These are phyloP conservation scores for Amphibalanus amphitrite DNA, from an alignment of 1,140 invertebrate species.

Conservation along the genomic window DNA sequence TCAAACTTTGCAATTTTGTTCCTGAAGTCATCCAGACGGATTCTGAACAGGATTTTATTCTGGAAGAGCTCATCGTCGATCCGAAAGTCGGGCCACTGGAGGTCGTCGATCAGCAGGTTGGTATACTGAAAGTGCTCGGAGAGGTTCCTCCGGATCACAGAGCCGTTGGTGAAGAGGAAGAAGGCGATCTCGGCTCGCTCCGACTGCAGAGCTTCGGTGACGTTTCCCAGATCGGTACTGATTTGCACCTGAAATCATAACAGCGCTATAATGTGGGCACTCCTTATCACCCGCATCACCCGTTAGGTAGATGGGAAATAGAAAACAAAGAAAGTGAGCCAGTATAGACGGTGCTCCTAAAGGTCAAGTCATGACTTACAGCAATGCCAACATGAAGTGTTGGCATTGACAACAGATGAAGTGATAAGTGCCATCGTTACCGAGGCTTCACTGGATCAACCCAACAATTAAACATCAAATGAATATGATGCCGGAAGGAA, in stretches of 20 bases:
- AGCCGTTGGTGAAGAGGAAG: constrained; percentile 7
- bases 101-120: constrained; percentile 4
- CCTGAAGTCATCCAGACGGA: constrained; percentile 13
- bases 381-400: not conserved
- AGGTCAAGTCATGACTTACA: too few species aligned
- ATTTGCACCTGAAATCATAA: constrained; percentile 4
- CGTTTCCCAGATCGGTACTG: constrained; percentile 8
- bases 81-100: constrained; percentile 3
- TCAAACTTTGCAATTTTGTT: not conserved
- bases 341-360: too few species aligned
- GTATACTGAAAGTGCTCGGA: constrained; percentile 8
- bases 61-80: constrained; percentile 9
- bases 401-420: not conserved
- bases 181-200: constrained; percentile 21
- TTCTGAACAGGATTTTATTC: constrained; percentile 12
- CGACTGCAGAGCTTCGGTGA: constrained; percentile 20
- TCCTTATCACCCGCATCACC: not conserved
- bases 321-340: not conserved
- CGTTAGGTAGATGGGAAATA: not conserved
- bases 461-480: too few species aligned
- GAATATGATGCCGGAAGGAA: too few species aligned
- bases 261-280: not conserved
- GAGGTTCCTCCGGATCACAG: constrained; percentile 5
- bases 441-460: too few species aligned
- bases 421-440: not conserved